phyloP scores from a whole-genome alignment of 2,888 invertebrate species.

The Trimorus sp. region DNA sequence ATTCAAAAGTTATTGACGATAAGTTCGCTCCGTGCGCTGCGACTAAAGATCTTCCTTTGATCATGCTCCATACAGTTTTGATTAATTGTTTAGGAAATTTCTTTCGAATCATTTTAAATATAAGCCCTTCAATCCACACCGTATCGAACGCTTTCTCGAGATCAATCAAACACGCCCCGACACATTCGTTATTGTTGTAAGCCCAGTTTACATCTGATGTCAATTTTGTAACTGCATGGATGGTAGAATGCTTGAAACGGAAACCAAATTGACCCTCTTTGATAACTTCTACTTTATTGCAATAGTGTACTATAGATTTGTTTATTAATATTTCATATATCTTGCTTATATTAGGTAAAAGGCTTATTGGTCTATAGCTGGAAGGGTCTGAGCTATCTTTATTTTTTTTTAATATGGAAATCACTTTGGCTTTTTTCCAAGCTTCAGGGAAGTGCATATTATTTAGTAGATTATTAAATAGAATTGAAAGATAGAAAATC shows the following conservation, averaged over 20 bases:
- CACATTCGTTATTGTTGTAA: neutral
- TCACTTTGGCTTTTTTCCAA: too few relatives aligned
- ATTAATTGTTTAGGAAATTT: neutral
- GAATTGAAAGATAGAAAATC: constrained; percentile 14
- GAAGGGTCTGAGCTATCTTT: too few relatives aligned
- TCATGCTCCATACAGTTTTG: too few relatives aligned
- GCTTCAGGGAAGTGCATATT: too few relatives aligned
- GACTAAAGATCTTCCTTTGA: too few relatives aligned
- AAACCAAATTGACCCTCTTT: constrained; percentile 69
- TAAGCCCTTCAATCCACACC: neutral
- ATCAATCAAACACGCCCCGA: neutral
- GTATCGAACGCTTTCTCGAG: constrained; percentile 9
- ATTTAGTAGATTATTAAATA: constrained; percentile 32
- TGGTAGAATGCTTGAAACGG: constrained; percentile 52
- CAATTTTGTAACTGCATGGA: constrained; percentile 47
- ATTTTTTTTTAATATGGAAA: too few relatives aligned
- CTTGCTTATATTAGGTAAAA: neutral
- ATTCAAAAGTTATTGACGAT: too few relatives aligned
- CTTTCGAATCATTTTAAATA: constrained; percentile 1
- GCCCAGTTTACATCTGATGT: neutral
- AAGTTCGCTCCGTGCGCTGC: too few relatives aligned
- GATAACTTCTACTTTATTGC: neutral
- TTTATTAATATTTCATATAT: neutral
- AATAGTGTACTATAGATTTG: neutral
- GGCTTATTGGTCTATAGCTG: too few relatives aligned